A percentile compares a stretch with the other conserved stretches of the same genome.
Conservation (phyloP, 2,888 invertebrate genomes). For the Barypeithes pellucidus region DNA sequence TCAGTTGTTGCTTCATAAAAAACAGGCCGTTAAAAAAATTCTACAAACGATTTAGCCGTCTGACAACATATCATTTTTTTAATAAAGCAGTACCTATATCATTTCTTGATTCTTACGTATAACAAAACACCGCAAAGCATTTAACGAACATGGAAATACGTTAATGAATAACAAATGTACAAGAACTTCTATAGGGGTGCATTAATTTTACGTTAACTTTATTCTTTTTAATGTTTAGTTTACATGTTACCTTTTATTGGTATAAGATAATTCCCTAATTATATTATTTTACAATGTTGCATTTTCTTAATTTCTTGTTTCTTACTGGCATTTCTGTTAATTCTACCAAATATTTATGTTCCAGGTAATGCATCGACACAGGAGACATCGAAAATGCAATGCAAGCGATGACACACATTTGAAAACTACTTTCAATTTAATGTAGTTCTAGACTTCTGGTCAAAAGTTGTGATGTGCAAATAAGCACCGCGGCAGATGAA, state of each 20-base stretch:
- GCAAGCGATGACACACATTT: too few species aligned
- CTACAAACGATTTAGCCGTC: conserved; percentile 12
- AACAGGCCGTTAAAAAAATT: conserved; percentile 9
- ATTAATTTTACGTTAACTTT: not conserved
- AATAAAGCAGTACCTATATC: conserved; percentile 9
- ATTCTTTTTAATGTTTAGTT: not conserved
- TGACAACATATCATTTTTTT: conserved; percentile 12
- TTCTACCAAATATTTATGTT: too few species aligned
- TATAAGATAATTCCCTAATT: not conserved
- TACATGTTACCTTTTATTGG: not conserved
- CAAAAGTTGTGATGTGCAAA: too few species aligned
- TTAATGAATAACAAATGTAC: conserved; percentile 16
- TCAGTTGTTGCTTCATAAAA: conserved; percentile 7
- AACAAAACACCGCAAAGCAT: conserved; percentile 16
- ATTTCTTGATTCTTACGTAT: not conserved
- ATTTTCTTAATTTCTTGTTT: too few species aligned
- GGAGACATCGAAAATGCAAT: too few species aligned
- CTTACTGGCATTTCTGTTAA: too few species aligned
- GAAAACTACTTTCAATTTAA: too few species aligned
- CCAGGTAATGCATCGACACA: too few species aligned
- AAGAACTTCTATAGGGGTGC: conserved; percentile 5
- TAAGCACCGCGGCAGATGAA: too few species aligned
- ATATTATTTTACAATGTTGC: too few species aligned
- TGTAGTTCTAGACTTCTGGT: too few species aligned
- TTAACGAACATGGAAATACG: conserved; percentile 12